Base-by-base conservation (phyloP, 2,888 invertebrate species). In the Metellina segmentata region DNA sequence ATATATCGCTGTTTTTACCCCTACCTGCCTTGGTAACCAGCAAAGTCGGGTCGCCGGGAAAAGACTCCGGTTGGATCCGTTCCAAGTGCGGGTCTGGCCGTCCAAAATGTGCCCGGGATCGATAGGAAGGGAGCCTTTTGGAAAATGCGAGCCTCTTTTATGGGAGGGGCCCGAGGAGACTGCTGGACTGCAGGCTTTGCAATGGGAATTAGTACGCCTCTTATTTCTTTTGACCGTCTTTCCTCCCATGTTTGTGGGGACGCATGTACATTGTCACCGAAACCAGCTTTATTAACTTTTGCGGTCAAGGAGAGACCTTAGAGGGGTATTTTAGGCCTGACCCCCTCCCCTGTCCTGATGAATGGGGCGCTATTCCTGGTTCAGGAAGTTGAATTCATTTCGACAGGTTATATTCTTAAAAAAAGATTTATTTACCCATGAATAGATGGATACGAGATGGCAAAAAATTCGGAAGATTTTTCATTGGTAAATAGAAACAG, bases 1-100 rank as follows among this genome's bases (percentile, higher is more conserved):
- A 52, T 51, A 74, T 34, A 34, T 82, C 86, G 69, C 53, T 91
- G 87, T 91, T 87, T 91, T 88, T 91, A 91, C 87, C 91, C 87
- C 78, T 91, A 91, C 91, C 87, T 91, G 83, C 87, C 91, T 91
- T 91, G 87, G 91, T 91, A 83, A 91, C 91, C 87, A 83, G 77
- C 86, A 75, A 69, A 85, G 52, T 69, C 53, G 86, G 89, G 74
- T 69, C 81, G 69, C 9, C 81, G 81, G 8, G 19, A 61, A 51
- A 70, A 70, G 79, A 51, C 69, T 75, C 13, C 86, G 79, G 88
- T 88, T 88, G 88, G 88, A 88, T 70, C 69, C n/a, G 88, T 88
- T 88, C 88, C 88, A 88, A 88, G 52, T 49, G 61, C 70, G 88
- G 87, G 88, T 88, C 88, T 88, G 81, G 88, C 81, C 88, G 88